These are phyloP conservation scores for Agrochola lychnidis DNA, from an alignment of 2,888 invertebrate species.

Conservation along the genomic window DNA sequence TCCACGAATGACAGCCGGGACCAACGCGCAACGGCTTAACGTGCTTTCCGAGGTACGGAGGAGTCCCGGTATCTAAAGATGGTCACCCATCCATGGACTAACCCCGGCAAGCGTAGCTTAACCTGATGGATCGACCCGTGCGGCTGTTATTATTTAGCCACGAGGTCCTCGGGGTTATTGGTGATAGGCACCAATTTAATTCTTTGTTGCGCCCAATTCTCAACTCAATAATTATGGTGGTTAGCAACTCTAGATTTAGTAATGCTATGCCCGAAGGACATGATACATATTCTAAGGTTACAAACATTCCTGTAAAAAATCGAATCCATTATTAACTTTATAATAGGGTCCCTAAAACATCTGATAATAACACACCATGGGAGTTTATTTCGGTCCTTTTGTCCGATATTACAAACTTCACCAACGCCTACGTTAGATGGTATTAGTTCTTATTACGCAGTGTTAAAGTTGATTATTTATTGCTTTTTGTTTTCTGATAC, in stretches of 20 bases:
- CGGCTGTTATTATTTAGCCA: no score
- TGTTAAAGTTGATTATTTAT: constrained; percentile 38
- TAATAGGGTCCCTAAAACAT: constrained; percentile 72
- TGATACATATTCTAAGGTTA: constrained; percentile 58
- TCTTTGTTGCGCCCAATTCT: constrained; percentile 10
- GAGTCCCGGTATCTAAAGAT: no score
- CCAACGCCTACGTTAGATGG: not conserved
- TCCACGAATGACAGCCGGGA: no score
- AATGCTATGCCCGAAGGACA: constrained; percentile 54
- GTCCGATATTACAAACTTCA: constrained; percentile 47
- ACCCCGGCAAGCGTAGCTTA: no score
- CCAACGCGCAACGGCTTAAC: no score
- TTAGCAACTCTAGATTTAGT: constrained; percentile 39
- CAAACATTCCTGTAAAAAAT: constrained; percentile 59
- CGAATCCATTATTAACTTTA: constrained; percentile 72
- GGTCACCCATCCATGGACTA: no score
- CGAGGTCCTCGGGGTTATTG: not conserved
- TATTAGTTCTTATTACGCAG: constrained; percentile 17
- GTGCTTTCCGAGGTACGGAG: no score
- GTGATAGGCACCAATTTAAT: constrained; percentile 20
- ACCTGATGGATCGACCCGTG: no score
- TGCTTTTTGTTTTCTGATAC: constrained; percentile 19
- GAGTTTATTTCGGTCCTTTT: constrained; percentile 69
- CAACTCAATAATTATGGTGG: constrained; percentile 45
- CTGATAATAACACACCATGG: constrained; percentile 72